These are phyloP conservation scores for Scolopax rusticola DNA, from an alignment of 2,797 vertebrate genomes.

Conservation along the genomic window DNA sequence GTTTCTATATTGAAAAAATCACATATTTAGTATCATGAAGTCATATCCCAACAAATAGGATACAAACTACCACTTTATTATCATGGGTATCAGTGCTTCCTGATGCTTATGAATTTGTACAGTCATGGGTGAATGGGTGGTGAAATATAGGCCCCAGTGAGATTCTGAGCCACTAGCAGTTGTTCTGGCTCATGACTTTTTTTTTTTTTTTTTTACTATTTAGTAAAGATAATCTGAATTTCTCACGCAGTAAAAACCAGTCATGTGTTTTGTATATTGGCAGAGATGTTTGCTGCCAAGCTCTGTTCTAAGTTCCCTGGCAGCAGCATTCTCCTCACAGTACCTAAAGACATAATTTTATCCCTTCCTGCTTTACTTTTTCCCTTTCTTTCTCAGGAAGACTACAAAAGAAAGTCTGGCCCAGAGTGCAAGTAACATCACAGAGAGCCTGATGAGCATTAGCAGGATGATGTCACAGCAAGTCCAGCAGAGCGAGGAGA, in stretches of 20 bases:
- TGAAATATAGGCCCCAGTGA: neutral
- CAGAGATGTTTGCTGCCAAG: neutral
- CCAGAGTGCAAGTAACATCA: constrained; percentile 90
- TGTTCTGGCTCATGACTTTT: neutral
- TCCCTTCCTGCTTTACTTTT: neutral
- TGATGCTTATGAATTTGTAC: neutral
- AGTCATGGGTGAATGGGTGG: neutral
- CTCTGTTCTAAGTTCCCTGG: neutral
- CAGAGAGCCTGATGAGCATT: constrained; percentile 94
- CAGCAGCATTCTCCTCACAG: neutral
- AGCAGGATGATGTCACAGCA: constrained; percentile 98
- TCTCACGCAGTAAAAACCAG: neutral
- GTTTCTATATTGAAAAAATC: neutral
- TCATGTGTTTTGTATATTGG: neutral
- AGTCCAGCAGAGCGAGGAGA: constrained; percentile 94
- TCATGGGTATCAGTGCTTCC: neutral
- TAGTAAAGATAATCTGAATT: neutral
- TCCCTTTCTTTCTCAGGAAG: constrained; percentile 81
- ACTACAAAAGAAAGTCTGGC: constrained; percentile 90
- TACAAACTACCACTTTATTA: neutral
- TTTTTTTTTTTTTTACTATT: neutral
- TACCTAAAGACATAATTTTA: neutral
- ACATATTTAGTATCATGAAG: neutral
- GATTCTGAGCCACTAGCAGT: neutral
- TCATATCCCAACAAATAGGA: neutral